Evolutionary conservation across 1,140 invertebrate genomes (phyloP), one percentile per base, ranked within the genome.

Genomic region (Micrasema minimum): DNA sequence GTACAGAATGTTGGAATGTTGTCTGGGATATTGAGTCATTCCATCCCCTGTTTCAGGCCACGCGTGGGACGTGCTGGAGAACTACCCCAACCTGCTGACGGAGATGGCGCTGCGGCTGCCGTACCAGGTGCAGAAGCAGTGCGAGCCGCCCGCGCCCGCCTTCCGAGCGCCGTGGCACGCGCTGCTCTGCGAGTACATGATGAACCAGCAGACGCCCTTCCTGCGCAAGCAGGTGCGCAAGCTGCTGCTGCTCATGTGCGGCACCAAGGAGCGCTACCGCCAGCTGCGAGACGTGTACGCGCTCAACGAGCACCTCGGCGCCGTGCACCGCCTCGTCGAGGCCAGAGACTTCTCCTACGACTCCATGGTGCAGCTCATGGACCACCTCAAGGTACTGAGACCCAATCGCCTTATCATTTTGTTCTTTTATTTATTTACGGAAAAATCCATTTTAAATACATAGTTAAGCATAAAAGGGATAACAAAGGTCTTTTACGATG

Each of bases 181-280:
- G 61, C 79, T 85, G 1, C 80, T 99, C 0, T 98, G 96, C 80
- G 96, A 99, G 79, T 99, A 98, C 78, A 96, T 98, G 93, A 96
- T 98, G 92, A 93, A 93, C 11, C 89, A 92, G 78, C 89, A 95
- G 82, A 93, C 92, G 72, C 89, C 92, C 5, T 87, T 93, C 48
- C 87, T 92, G 1, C 82, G 83, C 65, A 85, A 84, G 76, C 93
- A 96, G 87, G 92, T 94, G 0, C 88, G 96, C 7, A 97, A 98
- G 85, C 85, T 99, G 2, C 80, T 99, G 0, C 85, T 98, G 57
- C 94, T 96, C 75, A 92, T 98, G 67, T 98, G 96, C 81, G 96
- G 96, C 16, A 97, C 93, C 38, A 97, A 98, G 78, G 96, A 99
- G 74, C 95, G 95, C 68, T 99, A 99, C 82, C 88, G 96, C 16